Base-by-base conservation (phyloP, 1,140 invertebrate species). In the Drosophila yakuba region DNA sequence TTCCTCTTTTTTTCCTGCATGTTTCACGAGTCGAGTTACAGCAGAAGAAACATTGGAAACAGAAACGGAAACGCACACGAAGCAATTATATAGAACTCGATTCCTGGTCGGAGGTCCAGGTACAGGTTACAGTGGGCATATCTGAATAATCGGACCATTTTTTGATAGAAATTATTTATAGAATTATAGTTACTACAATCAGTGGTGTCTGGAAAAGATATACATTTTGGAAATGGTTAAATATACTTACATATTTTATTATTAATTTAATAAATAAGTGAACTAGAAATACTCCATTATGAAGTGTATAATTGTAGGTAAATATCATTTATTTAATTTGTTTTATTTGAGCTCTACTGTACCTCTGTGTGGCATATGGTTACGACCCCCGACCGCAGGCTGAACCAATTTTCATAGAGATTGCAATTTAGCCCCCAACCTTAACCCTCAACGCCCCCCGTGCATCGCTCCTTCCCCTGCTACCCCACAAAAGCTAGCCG, bases 391-490 rank as follows among this genome's bases (percentile, higher is more conserved):
- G 45, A 80, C 80, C 81, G 77, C 81, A 80, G 73, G 72, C 63
- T 66, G 73, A 63, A 80, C 67, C 63, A 76, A 84, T 84, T 84
- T 84, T 84, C 80, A 76, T 84, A 80, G 80, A 80, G 64, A 67
- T 73, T 62, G 80, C 66, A 78, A 72, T 71, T 60, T 63, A 61
- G 64, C 59, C 59, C 25, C 15, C 69, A 78, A 83, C 47, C 47
- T 66, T 44, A 36, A 17, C 38, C 38, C 44, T 12, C 17, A 17
- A 17, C 11, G 15, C 36, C 15, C 20, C 20, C 20, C 20, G 20
- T 20, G 1, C n/a, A 17, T 17, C 61, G 17, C 57, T 35, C 44
- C 25, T 38, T 38, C 44, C 25, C 5, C 2, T 32, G 7, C 28
- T 7, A 7, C 7, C 41, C 10, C 20, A 15, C 20, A 15, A 6